These are phyloP conservation scores for Eupithecia subumbrata DNA, from an alignment of 2,888 invertebrate genomes.

Conservation along the genomic window DNA sequence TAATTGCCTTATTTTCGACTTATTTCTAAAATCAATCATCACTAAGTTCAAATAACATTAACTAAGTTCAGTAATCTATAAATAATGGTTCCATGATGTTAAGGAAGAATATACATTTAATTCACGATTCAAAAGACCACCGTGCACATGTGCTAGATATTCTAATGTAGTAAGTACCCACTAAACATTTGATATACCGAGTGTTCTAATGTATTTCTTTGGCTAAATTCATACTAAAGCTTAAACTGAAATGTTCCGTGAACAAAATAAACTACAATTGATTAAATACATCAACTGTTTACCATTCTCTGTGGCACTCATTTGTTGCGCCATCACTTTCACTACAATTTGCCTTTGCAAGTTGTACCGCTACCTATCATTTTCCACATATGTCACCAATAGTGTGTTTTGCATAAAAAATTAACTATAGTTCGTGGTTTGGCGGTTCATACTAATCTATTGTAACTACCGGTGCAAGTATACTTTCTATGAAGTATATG, in stretches of 20 bases:
- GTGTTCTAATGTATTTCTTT: not conserved
- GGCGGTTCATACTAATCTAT: constrained; percentile 27
- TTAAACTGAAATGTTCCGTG: not conserved
- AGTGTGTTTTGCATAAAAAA: constrained; percentile 35
- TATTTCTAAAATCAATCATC: not conserved
- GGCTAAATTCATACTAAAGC: not conserved
- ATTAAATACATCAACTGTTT: not conserved
- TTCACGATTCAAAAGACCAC: not conserved
- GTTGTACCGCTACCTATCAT: constrained; percentile 39
- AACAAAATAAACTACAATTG: not conserved
- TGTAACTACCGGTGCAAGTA: constrained; percentile 26
- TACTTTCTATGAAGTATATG: constrained; percentile 26
- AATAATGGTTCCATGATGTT: not conserved
- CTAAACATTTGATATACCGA: not conserved
- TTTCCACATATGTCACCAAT: constrained; percentile 45
- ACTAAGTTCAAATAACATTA: not conserved
- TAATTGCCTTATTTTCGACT: no score
- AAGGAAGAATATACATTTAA: not conserved
- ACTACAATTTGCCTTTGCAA: constrained; percentile 65
- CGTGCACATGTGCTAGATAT: not conserved
- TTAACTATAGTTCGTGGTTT: constrained; percentile 31
- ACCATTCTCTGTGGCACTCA: constrained; percentile 34
- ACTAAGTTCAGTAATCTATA: no score
- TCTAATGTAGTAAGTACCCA: not conserved
- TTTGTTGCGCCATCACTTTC: constrained; percentile 78